phyloP scores from a whole-genome alignment of 2,888 invertebrate genomes.

The Drosophila formosana region DNA sequence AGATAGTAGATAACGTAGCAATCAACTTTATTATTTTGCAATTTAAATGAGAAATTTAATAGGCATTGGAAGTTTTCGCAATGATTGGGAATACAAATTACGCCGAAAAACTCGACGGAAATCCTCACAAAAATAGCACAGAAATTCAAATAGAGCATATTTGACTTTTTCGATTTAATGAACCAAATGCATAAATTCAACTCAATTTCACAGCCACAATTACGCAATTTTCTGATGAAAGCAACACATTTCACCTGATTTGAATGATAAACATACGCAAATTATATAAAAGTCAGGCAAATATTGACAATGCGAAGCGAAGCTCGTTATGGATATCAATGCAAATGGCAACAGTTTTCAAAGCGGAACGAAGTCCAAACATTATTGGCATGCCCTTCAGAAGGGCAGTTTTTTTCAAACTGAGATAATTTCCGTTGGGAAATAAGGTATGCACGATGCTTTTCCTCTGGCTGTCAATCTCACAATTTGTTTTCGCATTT shows the following conservation, averaged over 20 bases:
- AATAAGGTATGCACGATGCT: slow-evolving; percentile 2
- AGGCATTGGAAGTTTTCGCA: slow-evolving; percentile 20
- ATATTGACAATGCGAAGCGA: slow-evolving; percentile 25
- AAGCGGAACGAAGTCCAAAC: slow-evolving; percentile 11
- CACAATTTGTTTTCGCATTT: neutral
- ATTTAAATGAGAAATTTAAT: slow-evolving; percentile 8
- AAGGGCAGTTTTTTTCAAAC: neutral
- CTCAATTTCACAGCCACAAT: slow-evolving; percentile 16
- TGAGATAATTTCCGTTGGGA: neutral
- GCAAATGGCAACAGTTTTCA: slow-evolving; percentile 13
- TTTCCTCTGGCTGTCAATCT: neutral
- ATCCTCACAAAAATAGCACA: slow-evolving; percentile 40
- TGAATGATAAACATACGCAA: slow-evolving; percentile 22
- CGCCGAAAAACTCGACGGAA: slow-evolving; percentile 28
- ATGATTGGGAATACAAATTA: slow-evolving; percentile 5
- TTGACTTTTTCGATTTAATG: neutral
- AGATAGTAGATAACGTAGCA: neutral
- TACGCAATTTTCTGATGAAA: slow-evolving; percentile 28
- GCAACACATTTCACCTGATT: slow-evolving; percentile 31
- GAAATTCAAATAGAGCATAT: slow-evolving; percentile 52
- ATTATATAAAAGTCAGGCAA: slow-evolving; percentile 19
- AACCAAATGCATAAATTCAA: slow-evolving; percentile 17
- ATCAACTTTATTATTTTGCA: slow-evolving; percentile 10
- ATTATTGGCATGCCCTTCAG: slow-evolving; percentile 4
- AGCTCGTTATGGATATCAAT: slow-evolving; percentile 23